Conservation (phyloP, 2,888 invertebrate species). For the Acanthoscelides obtectus region DNA sequence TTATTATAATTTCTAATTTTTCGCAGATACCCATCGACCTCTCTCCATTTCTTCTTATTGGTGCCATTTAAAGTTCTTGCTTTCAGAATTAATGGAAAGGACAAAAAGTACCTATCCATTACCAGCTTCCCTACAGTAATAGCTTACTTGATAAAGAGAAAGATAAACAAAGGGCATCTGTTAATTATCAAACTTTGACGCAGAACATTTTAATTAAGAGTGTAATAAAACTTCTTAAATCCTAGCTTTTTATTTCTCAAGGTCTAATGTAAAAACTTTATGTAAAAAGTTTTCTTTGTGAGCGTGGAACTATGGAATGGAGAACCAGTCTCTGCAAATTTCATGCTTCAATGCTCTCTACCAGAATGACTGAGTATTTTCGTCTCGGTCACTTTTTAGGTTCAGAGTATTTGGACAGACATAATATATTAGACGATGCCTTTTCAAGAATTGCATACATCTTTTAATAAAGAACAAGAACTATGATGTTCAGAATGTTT, state of each 20-base stretch:
- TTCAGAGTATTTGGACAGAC: too few species aligned
- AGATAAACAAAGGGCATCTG: not conserved
- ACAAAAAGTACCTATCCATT: not conserved
- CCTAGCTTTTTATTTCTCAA: not conserved
- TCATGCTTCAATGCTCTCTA: not conserved
- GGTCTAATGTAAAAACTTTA: not conserved
- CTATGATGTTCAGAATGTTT: too few species aligned
- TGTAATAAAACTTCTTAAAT: not conserved
- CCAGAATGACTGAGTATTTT: not conserved
- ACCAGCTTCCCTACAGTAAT: not conserved
- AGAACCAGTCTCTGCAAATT: not conserved
- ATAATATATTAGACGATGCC: too few species aligned
- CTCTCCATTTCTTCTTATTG: not conserved
- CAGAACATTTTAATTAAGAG: not conserved
- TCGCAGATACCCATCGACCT: too few species aligned
- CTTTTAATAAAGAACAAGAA: too few species aligned
- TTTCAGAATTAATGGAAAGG: not conserved
- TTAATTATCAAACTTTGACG: not conserved
- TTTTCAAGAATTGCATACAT: too few species aligned
- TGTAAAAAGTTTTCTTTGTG: not conserved
- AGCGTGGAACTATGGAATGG: not conserved
- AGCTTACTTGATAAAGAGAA: not conserved
- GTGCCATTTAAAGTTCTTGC: not conserved
- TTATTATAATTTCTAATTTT: too few species aligned
- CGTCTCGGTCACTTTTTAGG: not conserved